Conservation (phyloP, 2,797 vertebrate genomes). For the Mormyrus proboscirostris region DNA sequence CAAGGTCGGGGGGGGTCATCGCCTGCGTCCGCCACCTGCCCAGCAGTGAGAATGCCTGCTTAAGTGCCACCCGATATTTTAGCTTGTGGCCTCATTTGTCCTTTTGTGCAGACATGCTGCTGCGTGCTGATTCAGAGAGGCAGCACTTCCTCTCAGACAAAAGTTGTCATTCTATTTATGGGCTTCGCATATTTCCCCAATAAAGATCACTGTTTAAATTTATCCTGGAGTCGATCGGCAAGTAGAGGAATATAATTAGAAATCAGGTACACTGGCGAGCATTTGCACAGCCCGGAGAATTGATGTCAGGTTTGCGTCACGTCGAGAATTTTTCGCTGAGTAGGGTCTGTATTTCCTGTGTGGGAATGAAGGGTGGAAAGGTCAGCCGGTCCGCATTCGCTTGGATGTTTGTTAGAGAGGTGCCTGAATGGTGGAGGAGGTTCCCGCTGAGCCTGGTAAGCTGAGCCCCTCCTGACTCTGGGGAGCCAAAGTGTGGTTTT, state of each 20-base stretch:
- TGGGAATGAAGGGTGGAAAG: slow-evolving; percentile 23
- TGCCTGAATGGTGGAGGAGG: slow-evolving; percentile 1
- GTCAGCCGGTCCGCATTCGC: slow-evolving; percentile 8
- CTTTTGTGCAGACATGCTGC: neutral
- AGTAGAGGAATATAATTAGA: neutral
- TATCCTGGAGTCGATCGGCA: neutral
- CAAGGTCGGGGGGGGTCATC: neutral
- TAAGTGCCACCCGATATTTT: neutral
- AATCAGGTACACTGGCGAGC: neutral
- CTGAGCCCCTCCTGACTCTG: neutral
- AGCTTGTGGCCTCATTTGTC: neutral
- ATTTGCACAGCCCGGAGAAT: neutral
- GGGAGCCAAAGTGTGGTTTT: neutral
- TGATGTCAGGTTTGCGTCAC: neutral
- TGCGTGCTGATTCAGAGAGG: neutral
- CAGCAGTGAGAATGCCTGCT: neutral
- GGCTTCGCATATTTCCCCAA: neutral
- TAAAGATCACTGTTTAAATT: neutral
- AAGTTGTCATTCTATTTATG: neutral
- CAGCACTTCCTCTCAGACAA: neutral
- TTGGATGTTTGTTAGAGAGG: slow-evolving; percentile 19
- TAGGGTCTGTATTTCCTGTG: slow-evolving; percentile 9
- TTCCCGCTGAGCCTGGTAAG: neutral
- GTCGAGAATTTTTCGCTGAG: neutral
- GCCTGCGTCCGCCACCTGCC: neutral